phyloP scores from a whole-genome alignment of 2,113 vertebrate species.

The Tapirus terrestris region DNA sequence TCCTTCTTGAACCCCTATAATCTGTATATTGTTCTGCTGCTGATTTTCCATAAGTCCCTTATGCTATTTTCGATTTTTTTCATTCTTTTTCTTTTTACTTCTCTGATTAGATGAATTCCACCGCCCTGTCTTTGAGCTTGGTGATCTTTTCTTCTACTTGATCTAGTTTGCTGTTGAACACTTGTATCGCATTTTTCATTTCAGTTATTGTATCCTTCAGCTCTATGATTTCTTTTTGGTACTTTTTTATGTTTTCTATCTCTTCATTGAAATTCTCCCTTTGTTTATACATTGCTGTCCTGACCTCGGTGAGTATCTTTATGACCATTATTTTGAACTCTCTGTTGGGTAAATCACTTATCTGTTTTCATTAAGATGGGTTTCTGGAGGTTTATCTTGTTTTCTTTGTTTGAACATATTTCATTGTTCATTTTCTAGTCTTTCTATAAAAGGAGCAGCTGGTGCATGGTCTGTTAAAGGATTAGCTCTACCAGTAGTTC shows the following conservation, averaged over 20 bases:
- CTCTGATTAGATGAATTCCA: not conserved
- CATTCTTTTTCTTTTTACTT: not conserved
- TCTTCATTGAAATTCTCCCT: not conserved
- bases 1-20: not conserved
- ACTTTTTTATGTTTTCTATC: not conserved
- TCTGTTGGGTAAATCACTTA: not conserved
- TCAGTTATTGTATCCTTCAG: not conserved
- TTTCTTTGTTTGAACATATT: not conserved
- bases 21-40: not conserved
- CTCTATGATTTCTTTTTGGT: not conserved
- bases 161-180: not conserved
- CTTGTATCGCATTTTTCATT: not conserved
- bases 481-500: not conserved
- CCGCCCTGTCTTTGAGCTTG: not conserved
- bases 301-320: not conserved
- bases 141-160: not conserved
- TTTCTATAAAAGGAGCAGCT: not conserved
- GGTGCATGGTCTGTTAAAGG: too few relatives aligned
- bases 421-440: not conserved
- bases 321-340: not conserved
- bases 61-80: not conserved
- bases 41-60: not conserved
- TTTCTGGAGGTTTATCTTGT: not conserved
- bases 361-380: not conserved
- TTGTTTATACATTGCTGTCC: not conserved